Evolutionary conservation across 2,888 invertebrate genomes (phyloP).

Genomic region (Mactromeris polynyma): DNA sequence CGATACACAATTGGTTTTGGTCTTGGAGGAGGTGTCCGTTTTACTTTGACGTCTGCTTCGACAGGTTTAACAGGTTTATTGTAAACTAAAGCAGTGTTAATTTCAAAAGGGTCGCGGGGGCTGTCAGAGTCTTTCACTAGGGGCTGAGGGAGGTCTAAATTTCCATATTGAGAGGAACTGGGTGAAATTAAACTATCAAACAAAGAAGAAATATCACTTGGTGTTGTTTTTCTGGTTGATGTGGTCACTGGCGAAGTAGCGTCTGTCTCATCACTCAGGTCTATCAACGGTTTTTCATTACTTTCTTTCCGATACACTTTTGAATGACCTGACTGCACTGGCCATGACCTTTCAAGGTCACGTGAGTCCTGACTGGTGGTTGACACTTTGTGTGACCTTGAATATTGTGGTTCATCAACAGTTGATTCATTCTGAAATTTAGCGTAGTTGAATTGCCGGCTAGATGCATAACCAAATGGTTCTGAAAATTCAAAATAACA

Average conservation of each 20-base stretch:
- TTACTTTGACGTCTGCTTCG: constrained; percentile 40
- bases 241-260: not conserved
- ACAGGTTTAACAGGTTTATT: constrained; percentile 46
- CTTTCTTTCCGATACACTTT: constrained; percentile 59
- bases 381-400: constrained; percentile 31
- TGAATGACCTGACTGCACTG: constrained; percentile 54
- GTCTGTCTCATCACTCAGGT: constrained; percentile 79
- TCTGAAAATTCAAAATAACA: constrained; percentile 65
- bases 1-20: constrained; percentile 71
- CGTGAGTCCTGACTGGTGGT: constrained; percentile 33
- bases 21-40: constrained; percentile 55
- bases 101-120: constrained; percentile 80
- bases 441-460: constrained; percentile 88
- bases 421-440: constrained; percentile 92
- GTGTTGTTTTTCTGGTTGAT: constrained; percentile 49
- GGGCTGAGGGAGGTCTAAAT: constrained; percentile 79
- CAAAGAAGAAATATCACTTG: constrained; percentile 72
- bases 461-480: constrained; percentile 70
- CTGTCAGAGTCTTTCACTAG: constrained; percentile 70
- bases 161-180: constrained; percentile 72
- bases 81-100: constrained; percentile 61
- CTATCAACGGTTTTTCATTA: constrained; percentile 82
- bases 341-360: constrained; percentile 52
- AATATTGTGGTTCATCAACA: constrained; percentile 64
- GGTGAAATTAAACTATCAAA: constrained; percentile 79